Conservation (phyloP, 1,140 invertebrate species). For the Lepidurus packardi region DNA sequence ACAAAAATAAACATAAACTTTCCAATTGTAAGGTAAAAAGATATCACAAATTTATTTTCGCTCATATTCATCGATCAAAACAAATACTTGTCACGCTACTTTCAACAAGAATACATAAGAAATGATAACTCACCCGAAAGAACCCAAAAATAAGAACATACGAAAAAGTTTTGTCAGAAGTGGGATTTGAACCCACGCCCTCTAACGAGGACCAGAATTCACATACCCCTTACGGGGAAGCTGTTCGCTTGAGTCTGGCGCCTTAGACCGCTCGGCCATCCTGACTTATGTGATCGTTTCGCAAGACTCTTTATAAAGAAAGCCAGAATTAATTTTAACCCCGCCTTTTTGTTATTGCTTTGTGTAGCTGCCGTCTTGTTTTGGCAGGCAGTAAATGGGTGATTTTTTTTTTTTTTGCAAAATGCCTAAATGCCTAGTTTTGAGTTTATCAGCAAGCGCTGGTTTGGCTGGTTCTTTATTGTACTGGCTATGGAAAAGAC, state of each 20-base stretch:
- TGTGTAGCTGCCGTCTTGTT: background rate
- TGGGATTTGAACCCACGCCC: slow-evolving; percentile 17
- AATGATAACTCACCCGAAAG: background rate
- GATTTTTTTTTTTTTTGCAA: background rate
- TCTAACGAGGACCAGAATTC: slow-evolving; percentile 16
- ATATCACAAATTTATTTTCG: no score
- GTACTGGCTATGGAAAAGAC: slow-evolving; percentile 4
- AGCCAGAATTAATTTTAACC: background rate
- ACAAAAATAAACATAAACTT: no score
- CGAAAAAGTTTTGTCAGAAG: background rate
- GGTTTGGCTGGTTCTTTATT: background rate
- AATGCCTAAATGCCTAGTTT: background rate
- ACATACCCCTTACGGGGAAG: background rate
- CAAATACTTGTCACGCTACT: no score
- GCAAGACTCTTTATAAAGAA: background rate
- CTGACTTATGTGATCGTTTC: background rate
- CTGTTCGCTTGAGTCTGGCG: slow-evolving; percentile 39
- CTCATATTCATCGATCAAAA: no score
- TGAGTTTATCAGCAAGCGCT: background rate
- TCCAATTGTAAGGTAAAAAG: no score
- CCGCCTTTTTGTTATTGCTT: background rate
- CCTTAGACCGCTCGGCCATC: slow-evolving; percentile 14
- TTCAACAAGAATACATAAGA: no score
- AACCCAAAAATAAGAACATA: background rate
- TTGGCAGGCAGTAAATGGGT: background rate